Evolutionary conservation across 2,888 invertebrate species (phyloP), one percentile per base, ranked within the genome.

Genomic region (Harpagoxenus sublaevis): DNA sequence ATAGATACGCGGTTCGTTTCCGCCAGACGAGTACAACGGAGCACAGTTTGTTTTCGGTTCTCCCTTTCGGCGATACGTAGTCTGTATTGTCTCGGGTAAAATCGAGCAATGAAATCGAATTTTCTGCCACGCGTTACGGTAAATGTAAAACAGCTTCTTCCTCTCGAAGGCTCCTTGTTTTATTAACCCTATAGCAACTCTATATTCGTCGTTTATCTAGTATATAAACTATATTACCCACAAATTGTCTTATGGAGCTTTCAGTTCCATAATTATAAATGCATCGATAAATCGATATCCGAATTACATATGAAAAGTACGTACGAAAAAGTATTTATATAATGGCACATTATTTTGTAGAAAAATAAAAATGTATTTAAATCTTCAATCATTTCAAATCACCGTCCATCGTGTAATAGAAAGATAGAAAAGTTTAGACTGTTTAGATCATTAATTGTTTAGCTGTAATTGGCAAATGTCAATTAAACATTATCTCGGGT

Each of bases 1-100:
- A 81, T 81, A 81, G 79, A 81, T 73, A 73, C 35, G 71, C 28
- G 79, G 79, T 81, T 73, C 60, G 79, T 81, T 81, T 81, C 73
- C 78, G 70, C 10, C 48, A 81, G 71, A 71, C 66, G 53, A 65
- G 42, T 66, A 70, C 71, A 57, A 18, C 35, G 23, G 12, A 79
- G 73, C 73, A 23, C 12, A 39, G 79, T 81, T 81, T 81, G 79
- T 81, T 81, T 73, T 71, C 39, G 79, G 79, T 73, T 73, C 73
- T 73, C 73, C 73, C 73, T 81, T 81, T 71, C 79, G 79, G 57
- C 71, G 57, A 81, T 81, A 81, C 73, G 45, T 60, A 60, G 57
- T 45, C 60, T 10, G 35, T 48, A 81, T 71, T 81, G 79, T 81
- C 79, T 81, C 79, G 48, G 9, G 60, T 48, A 81, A 81, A 81